Evolutionary conservation across 2,888 invertebrate genomes (phyloP).

Genomic region (Himalopsyche anomala): DNA sequence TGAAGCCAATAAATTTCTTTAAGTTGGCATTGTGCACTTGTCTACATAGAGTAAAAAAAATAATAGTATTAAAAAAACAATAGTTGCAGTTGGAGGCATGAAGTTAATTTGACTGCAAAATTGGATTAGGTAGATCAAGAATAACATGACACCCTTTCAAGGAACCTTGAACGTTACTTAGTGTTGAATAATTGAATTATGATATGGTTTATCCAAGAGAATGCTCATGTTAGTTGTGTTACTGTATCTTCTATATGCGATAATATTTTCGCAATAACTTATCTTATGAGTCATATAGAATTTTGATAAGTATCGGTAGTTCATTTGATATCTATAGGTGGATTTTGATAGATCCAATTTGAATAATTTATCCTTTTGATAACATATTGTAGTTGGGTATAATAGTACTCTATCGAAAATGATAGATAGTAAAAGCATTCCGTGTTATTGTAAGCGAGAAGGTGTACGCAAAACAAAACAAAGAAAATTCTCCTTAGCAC

Average conservation of each 20-base stretch:
- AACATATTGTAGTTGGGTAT: background rate
- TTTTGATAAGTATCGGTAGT: background rate
- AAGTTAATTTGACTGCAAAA: too few relatives aligned
- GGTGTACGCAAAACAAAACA: conserved; percentile 7
- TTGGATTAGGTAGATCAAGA: too few relatives aligned
- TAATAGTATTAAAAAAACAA: too few relatives aligned
- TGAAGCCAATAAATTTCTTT: too few relatives aligned
- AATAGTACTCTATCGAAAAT: background rate
- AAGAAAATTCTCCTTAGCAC: background rate
- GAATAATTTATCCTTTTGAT: background rate
- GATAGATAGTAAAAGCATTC: background rate
- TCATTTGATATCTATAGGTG: background rate
- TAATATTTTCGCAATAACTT: background rate
- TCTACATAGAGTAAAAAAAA: too few relatives aligned
- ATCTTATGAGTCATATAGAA: background rate
- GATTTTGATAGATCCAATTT: background rate
- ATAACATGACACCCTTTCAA: too few relatives aligned
- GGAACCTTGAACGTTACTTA: too few relatives aligned
- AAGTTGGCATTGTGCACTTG: too few relatives aligned
- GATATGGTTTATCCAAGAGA: background rate
- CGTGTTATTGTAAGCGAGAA: background rate
- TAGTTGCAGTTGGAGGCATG: too few relatives aligned
- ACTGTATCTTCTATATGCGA: background rate
- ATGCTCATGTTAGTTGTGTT: background rate
- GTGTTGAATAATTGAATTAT: too few relatives aligned